Base-by-base conservation (phyloP, 1,140 invertebrate species). In the Atta cephalotes region DNA sequence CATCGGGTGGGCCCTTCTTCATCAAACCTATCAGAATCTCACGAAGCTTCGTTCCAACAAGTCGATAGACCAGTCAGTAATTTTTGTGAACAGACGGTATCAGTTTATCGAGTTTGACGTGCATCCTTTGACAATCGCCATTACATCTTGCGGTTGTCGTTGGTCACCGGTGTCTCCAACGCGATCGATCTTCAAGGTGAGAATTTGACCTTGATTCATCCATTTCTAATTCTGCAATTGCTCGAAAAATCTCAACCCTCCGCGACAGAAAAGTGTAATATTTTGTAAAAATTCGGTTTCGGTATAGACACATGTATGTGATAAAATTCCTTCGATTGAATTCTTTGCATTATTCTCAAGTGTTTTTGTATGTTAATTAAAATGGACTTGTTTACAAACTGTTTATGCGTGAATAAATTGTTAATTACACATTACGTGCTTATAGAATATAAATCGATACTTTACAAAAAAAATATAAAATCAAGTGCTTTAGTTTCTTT, bases 21-120 rank as follows among this genome's bases (percentile, higher is more conserved):
- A 76, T 74, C 56, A 85, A 80, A 88, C 85, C 78, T 71, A 63
- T 91, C 88, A 93, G 91, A 93, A 81, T 79, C 88, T 60, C 39
- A 89, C 88, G 70, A 89, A 88, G 86, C 85, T 82, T 92, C 70
- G 74, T 74, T 45, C 10, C 56, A 53, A 21, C 35, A 25, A 35
- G 49, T 45, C 28, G 31, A 49, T 60, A 70, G 72, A 25, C 18
- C 63, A 53, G 35, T 51, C 49, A 56, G 58, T 25, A 45, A n/a
- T 65, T 87, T 74, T 87, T 21, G n/a, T 21, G 45, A 25, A 2
- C 56, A 70, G 10, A 25, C 18, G 21, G 71, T 28, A 68, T 58
- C 53, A 18, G 12, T 10, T 12, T 12, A 25, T 25, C 56, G 53
- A 35, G 28, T 60, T 60, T 74, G 49, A 70, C 28, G 68, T 49